phyloP scores from a whole-genome alignment of 2,888 invertebrate species.

The Seira ritae region DNA sequence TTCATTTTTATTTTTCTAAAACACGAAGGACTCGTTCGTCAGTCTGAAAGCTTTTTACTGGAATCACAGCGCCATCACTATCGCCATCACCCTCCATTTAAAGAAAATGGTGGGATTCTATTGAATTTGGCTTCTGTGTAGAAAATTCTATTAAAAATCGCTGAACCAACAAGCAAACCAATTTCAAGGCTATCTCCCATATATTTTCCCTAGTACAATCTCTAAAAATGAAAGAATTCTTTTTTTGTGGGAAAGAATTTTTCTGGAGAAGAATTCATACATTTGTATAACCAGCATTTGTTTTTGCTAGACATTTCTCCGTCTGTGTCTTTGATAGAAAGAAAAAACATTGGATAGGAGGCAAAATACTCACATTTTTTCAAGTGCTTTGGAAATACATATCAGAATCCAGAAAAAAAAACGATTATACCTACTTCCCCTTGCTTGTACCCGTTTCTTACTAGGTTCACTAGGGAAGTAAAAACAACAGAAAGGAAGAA shows the following conservation, averaged over 20 bases:
- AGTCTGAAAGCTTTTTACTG: no score
- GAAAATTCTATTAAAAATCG: conserved; percentile 63
- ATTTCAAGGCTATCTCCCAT: conserved; percentile 52
- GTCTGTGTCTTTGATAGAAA: not conserved
- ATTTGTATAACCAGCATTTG: no score
- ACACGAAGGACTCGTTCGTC: no score
- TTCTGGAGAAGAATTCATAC: no score
- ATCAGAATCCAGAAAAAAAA: not conserved
- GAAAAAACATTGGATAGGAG: not conserved
- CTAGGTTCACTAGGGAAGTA: no score
- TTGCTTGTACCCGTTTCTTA: not conserved
- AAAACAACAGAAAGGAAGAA: not conserved
- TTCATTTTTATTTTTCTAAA: no score
- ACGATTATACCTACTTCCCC: not conserved
- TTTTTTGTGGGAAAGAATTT: not conserved
- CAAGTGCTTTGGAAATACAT: not conserved
- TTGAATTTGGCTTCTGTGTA: conserved; percentile 23
- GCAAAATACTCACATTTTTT: no score
- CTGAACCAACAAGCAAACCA: conserved; percentile 51
- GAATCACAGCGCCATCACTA: no score
- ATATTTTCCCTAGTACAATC: not conserved
- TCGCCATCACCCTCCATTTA: no score
- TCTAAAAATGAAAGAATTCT: not conserved
- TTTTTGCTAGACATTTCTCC: no score
- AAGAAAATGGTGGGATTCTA: no score